phyloP scores from a whole-genome alignment of 2,888 invertebrate species.

The Euzophera pinguis region DNA sequence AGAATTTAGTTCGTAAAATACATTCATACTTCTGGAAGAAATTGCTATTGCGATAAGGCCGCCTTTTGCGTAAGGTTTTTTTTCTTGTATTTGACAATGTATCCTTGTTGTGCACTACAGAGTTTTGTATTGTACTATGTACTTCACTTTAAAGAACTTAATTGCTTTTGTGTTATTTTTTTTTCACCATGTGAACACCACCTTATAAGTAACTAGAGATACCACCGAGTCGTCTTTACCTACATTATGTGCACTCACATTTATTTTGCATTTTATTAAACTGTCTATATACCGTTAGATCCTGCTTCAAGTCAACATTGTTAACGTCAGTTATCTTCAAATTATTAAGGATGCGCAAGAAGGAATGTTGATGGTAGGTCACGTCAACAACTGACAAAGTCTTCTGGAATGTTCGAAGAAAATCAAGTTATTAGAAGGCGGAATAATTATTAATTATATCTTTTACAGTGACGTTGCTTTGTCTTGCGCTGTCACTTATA shows the following conservation, averaged over 20 bases:
- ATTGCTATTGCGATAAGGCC: no score
- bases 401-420: neutral
- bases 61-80: no score
- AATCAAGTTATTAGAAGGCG: no score
- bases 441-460: no score
- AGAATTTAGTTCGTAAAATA: no score
- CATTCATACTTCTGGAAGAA: no score
- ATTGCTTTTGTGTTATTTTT: no score
- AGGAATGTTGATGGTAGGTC: neutral
- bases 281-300: constrained; percentile 7
- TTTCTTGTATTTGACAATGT: no score
- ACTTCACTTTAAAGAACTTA: no score
- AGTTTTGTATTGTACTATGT: neutral
- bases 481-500: no score
- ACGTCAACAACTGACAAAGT: neutral
- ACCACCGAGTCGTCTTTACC: neutral
- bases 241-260: constrained; percentile 3
- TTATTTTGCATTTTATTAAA: constrained; percentile 13
- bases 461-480: no score
- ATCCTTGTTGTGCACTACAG: no score
- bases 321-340: neutral
- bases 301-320: neutral
- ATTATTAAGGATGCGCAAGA: constrained; percentile 1
- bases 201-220: constrained; percentile 2
- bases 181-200: neutral